phyloP scores from a whole-genome alignment of 2,113 vertebrate genomes.

The Echinops telfairi region DNA sequence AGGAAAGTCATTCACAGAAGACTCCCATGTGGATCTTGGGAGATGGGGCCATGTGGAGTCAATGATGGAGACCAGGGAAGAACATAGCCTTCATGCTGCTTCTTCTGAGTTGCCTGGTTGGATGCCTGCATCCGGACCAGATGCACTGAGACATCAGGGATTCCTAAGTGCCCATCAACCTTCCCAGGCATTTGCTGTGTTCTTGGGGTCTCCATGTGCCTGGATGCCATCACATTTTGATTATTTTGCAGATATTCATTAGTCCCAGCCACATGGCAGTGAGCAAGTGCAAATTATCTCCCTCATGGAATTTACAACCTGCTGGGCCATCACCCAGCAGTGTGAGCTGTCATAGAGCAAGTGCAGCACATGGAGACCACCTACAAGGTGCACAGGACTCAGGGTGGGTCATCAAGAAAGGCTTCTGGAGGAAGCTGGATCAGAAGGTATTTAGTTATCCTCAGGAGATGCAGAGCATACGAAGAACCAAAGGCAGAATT shows the following conservation, averaged over 20 bases:
- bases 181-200: background rate
- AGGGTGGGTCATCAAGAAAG: background rate
- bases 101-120: background rate
- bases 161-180: background rate
- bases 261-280: too few relatives aligned
- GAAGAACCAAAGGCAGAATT: rapidly evolving
- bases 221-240: background rate
- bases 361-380: rapidly evolving
- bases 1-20: background rate
- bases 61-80: background rate
- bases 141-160: background rate
- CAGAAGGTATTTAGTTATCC: too few relatives aligned
- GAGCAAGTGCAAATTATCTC: background rate
- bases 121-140: background rate
- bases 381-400: too few relatives aligned
- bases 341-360: background rate
- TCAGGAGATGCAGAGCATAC: background rate
- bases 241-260: background rate
- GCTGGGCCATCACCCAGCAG: rapidly evolving
- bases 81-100: background rate
- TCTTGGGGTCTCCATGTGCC: background rate
- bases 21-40: background rate
- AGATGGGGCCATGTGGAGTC: background rate
- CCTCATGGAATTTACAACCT: background rate
- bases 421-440: too few relatives aligned